A percentile compares a stretch with the other conserved stretches of the same genome.
Evolutionary conservation across 2,113 vertebrate species (phyloP).

Genomic region (Salvelinus alpinus): DNA sequence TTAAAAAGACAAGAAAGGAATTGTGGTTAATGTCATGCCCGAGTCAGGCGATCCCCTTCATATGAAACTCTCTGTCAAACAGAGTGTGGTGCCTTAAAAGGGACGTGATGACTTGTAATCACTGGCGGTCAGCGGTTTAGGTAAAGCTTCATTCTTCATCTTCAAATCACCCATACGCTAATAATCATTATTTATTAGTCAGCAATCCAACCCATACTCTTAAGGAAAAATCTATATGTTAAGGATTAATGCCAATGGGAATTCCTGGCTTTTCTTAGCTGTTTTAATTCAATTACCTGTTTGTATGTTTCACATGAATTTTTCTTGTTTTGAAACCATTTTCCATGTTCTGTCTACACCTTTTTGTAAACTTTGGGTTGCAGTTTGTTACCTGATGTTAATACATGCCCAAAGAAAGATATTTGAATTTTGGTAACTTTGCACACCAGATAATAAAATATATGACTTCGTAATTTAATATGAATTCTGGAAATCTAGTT

Average conservation of each 20-base stretch:
- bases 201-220: background rate
- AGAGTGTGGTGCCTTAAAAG: constrained; percentile 49
- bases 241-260: background rate
- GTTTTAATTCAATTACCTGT: background rate
- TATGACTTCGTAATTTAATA: constrained; percentile 30
- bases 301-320: background rate
- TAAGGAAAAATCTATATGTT: background rate
- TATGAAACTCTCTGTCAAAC: constrained; percentile 64
- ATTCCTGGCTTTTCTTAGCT: background rate
- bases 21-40: background rate
- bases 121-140: background rate
- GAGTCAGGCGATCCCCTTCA: constrained; percentile 18
- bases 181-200: constrained; percentile 10
- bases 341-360: too few species aligned
- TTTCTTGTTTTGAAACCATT: background rate
- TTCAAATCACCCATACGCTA: constrained; percentile 10
- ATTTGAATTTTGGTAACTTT: constrained; percentile 53
- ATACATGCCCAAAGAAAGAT: constrained; percentile 9
- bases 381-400: background rate
- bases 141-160: background rate
- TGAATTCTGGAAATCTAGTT: constrained; percentile 56
- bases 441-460: constrained; percentile 44
- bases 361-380: background rate
- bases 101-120: background rate
- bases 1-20: background rate